Conservation (phyloP, 2,113 vertebrate species). For the Setophaga coronata region DNA sequence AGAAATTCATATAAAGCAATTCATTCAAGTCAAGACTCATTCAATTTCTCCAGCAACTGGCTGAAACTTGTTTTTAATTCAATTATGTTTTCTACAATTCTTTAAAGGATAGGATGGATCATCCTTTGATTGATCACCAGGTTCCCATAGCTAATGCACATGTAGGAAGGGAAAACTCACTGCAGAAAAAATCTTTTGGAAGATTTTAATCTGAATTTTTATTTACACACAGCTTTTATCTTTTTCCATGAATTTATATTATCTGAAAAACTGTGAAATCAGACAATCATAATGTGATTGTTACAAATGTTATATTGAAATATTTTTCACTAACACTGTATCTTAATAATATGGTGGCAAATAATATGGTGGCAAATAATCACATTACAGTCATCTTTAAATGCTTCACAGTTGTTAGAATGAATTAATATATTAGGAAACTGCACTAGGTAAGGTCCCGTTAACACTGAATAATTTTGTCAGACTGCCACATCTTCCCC, state of each 20-base stretch:
- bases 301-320: not conserved
- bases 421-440: not conserved
- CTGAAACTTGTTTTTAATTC: conserved; percentile 7
- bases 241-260: not conserved
- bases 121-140: not conserved
- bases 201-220: not conserved
- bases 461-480: not conserved
- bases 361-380: not conserved
- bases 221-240: not conserved
- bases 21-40: not conserved
- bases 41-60: not conserved
- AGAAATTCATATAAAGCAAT: not conserved
- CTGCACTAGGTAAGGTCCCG: not conserved
- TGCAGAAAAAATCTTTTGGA: not conserved
- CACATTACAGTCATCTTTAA: not conserved
- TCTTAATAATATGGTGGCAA: not conserved
- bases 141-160: not conserved
- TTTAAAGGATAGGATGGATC: not conserved
- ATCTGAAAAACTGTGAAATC: not conserved
- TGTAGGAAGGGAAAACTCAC: not conserved
- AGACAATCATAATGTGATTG: not conserved
- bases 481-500: accelerated
- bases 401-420: not conserved
- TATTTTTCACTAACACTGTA: not conserved
- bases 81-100: not conserved